Conservation (phyloP, 2,888 invertebrate species). For the Actias luna region DNA sequence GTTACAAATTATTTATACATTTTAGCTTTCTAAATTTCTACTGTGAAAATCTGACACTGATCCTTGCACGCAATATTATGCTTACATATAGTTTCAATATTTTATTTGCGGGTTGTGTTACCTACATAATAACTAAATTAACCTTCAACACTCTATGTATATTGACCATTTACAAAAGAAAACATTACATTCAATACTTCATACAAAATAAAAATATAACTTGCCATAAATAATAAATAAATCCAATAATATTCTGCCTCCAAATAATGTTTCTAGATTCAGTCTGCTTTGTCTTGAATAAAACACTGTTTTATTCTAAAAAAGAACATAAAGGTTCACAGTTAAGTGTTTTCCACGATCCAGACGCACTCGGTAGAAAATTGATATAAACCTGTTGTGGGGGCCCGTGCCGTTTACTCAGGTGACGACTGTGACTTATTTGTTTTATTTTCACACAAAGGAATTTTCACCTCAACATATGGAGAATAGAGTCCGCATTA, state of each 20-base stretch:
- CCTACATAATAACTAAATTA: too few species aligned
- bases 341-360: constrained; percentile 70
- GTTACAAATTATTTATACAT: too few species aligned
- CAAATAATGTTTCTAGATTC: constrained; percentile 26
- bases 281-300: constrained; percentile 25
- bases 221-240: constrained; percentile 11
- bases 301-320: constrained; percentile 37
- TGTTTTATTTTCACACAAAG: constrained; percentile 38
- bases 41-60: too few species aligned
- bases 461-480: constrained; percentile 38
- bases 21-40: too few species aligned
- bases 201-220: neutral
- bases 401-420: constrained; percentile 63
- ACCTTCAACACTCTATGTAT: too few species aligned
- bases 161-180: too few species aligned
- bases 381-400: constrained; percentile 79
- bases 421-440: constrained; percentile 70
- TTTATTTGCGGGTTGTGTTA: too few species aligned
- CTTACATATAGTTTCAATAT: too few species aligned
- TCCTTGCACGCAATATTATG: too few species aligned
- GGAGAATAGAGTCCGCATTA: constrained; percentile 38
- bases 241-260: constrained; percentile 23
- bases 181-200: too few species aligned
- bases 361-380: constrained; percentile 77
- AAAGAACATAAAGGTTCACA: constrained; percentile 52